Base-by-base conservation (phyloP, 2,113 vertebrate genomes). In the Canis aureus region DNA sequence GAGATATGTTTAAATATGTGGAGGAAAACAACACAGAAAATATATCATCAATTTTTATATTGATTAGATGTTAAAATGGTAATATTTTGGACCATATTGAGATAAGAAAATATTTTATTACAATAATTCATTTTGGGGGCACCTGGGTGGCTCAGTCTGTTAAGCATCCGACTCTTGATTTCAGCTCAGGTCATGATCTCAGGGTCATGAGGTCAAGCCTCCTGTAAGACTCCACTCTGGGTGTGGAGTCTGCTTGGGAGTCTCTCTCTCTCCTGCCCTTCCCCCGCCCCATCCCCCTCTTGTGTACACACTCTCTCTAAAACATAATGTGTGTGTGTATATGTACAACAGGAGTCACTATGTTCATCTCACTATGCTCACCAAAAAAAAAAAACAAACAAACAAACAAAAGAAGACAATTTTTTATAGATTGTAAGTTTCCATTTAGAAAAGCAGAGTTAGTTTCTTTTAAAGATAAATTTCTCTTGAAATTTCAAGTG, bases 401-500 rank as follows among this genome's bases (percentile, higher is more conserved):
- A 43, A 43, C 5, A 43, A 43, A 43, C 6, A 5, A 43, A 6
- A 43, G 43, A 43, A 43, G 43, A 43, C 43, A 6, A 43, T 43
- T 43, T 43, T 43, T 38, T 2, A 6, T 51, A 74, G 55, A 59
- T 16, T 59, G 43, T 66, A 91, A 76, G 49, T 80, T 90, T 91
- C 35, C 57, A 89, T 49, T 92, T 79, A 89, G 25, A 84, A 84
- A 89, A 95, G 78, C 11, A 64, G 25, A 23, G 35, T 38, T 35
- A 3, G 8, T 69, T 69, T 35, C n/a, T 59, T 92, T 83, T 71
- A 83, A 84, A 53, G 43, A 60, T n/a, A 59, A 82, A 81, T 85
- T 80, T 86, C 66, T 60, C 60, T 86, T 91, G 59, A 78, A 94
- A 91, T 83, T 81, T n/a, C 81, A 94, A 91, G 25, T 94, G 38